These are phyloP conservation scores for Sphenodon punctatus DNA, from an alignment of 2,797 vertebrate genomes.

Conservation along the genomic window DNA sequence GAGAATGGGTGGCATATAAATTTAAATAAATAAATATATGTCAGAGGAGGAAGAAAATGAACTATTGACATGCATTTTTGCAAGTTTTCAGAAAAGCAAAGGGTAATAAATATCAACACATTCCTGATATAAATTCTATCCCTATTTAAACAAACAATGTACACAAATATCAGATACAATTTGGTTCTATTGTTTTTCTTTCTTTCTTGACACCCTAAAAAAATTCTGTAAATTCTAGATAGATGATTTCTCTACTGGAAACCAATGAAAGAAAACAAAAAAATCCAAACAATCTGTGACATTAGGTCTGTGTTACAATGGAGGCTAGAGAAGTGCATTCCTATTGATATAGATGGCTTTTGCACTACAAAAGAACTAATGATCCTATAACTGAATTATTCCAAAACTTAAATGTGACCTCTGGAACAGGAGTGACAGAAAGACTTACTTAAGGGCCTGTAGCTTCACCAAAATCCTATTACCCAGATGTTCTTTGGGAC, in stretches of 20 bases:
- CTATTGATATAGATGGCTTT: neutral
- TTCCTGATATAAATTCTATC: neutral
- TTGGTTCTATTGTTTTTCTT: neutral
- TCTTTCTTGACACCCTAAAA: neutral
- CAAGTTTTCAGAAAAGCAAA: neutral
- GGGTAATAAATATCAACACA: neutral
- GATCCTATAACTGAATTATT: neutral
- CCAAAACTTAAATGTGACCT: neutral
- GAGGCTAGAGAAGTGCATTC: rapidly evolving
- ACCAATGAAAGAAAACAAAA: neutral
- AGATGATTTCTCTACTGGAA: neutral
- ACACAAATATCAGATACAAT: rapidly evolving
- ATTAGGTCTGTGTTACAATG: neutral
- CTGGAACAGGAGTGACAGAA: neutral
- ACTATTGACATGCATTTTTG: neutral
- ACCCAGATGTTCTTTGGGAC: slow-evolving; percentile 93
- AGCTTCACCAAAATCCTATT: slow-evolving; percentile 91
- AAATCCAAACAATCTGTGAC: neutral
- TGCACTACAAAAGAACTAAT: neutral
- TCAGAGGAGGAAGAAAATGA: neutral
- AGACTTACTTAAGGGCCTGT: slow-evolving; percentile 91
- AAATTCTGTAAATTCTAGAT: rapidly evolving
- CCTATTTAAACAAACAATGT: neutral
- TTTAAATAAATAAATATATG: no score
- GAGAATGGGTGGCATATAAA: no score